Evolutionary conservation across 2,888 invertebrate genomes (phyloP).

Genomic region (Melinaea menophilus): DNA sequence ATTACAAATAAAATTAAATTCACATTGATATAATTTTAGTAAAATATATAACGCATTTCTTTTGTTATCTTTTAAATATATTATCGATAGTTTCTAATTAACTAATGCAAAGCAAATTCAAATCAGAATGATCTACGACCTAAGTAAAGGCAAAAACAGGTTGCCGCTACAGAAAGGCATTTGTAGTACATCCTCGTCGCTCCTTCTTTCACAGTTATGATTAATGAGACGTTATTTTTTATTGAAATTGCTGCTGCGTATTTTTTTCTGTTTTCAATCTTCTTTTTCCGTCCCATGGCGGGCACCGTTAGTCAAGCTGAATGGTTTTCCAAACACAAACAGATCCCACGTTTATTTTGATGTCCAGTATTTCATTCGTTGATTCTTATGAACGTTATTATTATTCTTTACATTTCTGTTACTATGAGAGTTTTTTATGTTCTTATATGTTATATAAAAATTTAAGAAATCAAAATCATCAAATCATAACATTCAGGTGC

Average conservation of each 20-base stretch:
- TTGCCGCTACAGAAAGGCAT: constrained; percentile 58
- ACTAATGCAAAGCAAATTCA: background rate
- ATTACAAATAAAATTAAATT: too few relatives aligned
- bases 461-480: too few relatives aligned
- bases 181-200: constrained; percentile 66
- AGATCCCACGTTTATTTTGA: background rate
- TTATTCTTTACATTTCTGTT: too few relatives aligned
- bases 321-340: constrained; percentile 42
- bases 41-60: too few relatives aligned
- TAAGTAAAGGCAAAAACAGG: constrained; percentile 46
- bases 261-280: constrained; percentile 66
- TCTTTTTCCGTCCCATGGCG: constrained; percentile 67
- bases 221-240: constrained; percentile 74
- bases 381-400: constrained; percentile 6
- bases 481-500: too few relatives aligned
- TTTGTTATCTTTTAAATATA: too few relatives aligned
- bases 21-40: too few relatives aligned
- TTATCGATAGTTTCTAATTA: background rate
- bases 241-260: constrained; percentile 70
- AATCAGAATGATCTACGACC: constrained; percentile 23
- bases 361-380: background rate
- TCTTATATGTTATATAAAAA: too few relatives aligned
- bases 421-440: too few relatives aligned
- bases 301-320: constrained; percentile 68
- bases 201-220: constrained; percentile 70